A percentile compares a stretch with the other conserved stretches of the same genome.
Evolutionary conservation across 2,888 invertebrate genomes (phyloP).

Genomic region (Eristalinus sepulchralis): DNA sequence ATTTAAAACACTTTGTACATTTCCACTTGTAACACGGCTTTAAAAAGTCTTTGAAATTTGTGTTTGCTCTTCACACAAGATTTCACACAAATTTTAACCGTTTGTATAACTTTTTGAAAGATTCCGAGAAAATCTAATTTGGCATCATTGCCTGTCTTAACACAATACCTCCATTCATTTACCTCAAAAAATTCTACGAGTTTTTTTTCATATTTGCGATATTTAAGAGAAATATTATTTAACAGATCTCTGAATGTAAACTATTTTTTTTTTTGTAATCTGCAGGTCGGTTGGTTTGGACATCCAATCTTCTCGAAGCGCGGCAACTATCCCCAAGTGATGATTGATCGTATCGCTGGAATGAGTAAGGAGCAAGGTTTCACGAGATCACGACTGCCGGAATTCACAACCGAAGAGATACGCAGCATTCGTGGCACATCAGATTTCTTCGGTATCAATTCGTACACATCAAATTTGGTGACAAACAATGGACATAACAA

Average conservation of each 20-base stretch:
- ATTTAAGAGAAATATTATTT: too few relatives aligned
- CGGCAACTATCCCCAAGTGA: conserved; percentile 86
- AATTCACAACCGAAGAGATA: conserved; percentile 84
- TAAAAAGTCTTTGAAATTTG: too few relatives aligned
- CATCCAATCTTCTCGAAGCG: conserved; percentile 84
- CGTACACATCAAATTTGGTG: conserved; percentile 85
- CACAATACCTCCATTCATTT: too few relatives aligned
- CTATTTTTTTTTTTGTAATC: background rate
- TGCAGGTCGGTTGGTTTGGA: conserved; percentile 85
- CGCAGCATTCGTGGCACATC: conserved; percentile 83
- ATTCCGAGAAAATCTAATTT: too few relatives aligned
- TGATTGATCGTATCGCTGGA: conserved; percentile 83
- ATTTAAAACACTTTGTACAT: too few relatives aligned
- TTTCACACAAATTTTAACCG: too few relatives aligned
- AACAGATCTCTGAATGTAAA: background rate
- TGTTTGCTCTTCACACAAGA: too few relatives aligned
- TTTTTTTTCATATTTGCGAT: too few relatives aligned
- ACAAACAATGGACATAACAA: conserved; percentile 80
- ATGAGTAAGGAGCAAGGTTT: conserved; percentile 84
- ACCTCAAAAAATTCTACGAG: too few relatives aligned
- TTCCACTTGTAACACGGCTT: too few relatives aligned
- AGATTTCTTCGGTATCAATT: conserved; percentile 89
- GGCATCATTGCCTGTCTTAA: too few relatives aligned
- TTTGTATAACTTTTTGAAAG: too few relatives aligned
- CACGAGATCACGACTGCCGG: conserved; percentile 84